Percentiles rank a stretch among this genome's conserved stretches.
phyloP scores from a whole-genome alignment of 2,113 vertebrate genomes.

The Vicugna pacos region DNA sequence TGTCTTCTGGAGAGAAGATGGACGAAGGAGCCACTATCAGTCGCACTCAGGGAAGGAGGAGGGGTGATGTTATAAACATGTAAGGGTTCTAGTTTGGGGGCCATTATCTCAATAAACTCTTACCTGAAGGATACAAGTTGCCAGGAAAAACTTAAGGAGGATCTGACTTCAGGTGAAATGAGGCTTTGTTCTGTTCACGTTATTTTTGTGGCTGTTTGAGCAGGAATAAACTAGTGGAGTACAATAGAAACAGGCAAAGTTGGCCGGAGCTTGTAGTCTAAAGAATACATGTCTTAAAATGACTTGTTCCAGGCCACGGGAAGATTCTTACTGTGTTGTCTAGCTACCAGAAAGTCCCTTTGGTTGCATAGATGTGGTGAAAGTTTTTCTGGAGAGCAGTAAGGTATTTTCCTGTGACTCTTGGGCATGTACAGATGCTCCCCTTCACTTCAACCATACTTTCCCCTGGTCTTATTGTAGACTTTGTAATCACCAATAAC shows the following conservation, averaged over 20 bases:
- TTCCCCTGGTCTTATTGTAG: not conserved
- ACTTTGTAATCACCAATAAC: not conserved
- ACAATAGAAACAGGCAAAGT: slow-evolving; percentile 53
- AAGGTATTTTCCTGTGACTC: not conserved
- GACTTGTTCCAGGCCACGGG: not conserved
- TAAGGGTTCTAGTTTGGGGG: not conserved
- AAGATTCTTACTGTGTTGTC: not conserved
- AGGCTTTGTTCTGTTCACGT: slow-evolving; percentile 61
- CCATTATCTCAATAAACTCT: slow-evolving; percentile 55
- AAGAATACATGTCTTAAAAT: slow-evolving; percentile 45
- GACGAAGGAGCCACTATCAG: slow-evolving; percentile 71
- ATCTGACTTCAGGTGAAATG: slow-evolving; percentile 66
- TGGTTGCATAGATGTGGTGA: not conserved
- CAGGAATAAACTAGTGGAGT: slow-evolving; percentile 64
- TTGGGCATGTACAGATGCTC: not conserved
- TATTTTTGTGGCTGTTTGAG: slow-evolving; percentile 69
- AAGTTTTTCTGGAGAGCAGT: not conserved
- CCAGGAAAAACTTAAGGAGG: slow-evolving; percentile 41
- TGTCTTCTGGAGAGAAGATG: slow-evolving; percentile 77
- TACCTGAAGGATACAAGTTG: slow-evolving; percentile 54
- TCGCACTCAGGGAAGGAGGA: slow-evolving; percentile 38
- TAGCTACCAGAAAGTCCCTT: not conserved
- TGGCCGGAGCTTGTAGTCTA: slow-evolving; percentile 59
- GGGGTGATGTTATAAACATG: slow-evolving; percentile 49
- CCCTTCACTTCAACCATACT: not conserved